phyloP scores from a whole-genome alignment of 2,888 invertebrate genomes.

The Mactromeris polynyma region DNA sequence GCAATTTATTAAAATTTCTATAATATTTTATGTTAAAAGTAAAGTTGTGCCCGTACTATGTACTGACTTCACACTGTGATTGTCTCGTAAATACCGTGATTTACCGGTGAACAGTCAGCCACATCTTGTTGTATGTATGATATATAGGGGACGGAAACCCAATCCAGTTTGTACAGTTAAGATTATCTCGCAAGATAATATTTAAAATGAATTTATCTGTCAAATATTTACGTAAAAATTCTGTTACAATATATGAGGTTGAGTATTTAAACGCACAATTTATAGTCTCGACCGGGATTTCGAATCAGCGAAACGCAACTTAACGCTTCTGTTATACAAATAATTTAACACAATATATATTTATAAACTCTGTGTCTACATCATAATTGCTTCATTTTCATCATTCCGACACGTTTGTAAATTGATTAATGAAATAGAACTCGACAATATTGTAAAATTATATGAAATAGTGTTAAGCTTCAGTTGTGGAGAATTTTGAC shows the following conservation, averaged over 20 bases:
- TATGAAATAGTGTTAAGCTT: background rate
- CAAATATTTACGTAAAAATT: slow-evolving; percentile 27
- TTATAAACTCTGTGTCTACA: too few relatives aligned
- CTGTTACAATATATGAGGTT: background rate
- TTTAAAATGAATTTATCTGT: slow-evolving; percentile 36
- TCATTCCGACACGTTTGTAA: slow-evolving; percentile 12
- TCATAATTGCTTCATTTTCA: too few relatives aligned
- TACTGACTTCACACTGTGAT: slow-evolving; percentile 15
- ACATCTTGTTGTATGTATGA: background rate
- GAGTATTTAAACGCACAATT: background rate
- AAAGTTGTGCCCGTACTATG: background rate
- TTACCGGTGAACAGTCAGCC: background rate
- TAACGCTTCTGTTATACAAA: background rate
- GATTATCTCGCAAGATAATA: slow-evolving; percentile 29
- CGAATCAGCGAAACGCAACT: slow-evolving; percentile 1
- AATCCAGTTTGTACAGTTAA: background rate
- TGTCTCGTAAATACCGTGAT: background rate
- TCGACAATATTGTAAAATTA: background rate
- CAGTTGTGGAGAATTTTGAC: background rate
- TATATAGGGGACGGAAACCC: background rate
- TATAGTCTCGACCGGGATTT: background rate
- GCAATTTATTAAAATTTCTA: slow-evolving; percentile 7
- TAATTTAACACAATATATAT: background rate
- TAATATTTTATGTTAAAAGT: background rate
- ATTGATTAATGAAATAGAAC: background rate